Evolutionary conservation across 2,797 vertebrate species (phyloP).

Genomic region (Lagorchestes hirsutus): DNA sequence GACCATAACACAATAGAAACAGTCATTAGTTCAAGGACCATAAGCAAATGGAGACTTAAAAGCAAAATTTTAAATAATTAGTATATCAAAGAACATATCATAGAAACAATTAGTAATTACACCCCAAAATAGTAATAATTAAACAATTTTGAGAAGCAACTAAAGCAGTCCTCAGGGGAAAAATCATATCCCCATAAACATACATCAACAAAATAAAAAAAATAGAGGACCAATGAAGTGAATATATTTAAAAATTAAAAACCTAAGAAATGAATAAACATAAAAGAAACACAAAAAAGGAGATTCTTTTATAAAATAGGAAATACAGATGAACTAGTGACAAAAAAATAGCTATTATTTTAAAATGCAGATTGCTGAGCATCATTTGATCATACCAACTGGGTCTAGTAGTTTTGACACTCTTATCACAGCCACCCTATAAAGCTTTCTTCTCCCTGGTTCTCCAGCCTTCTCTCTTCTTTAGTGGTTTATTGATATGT

Average conservation of each 20-base stretch:
- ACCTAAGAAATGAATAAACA: neutral
- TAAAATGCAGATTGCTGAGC: neutral
- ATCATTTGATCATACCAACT: neutral
- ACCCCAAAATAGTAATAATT: neutral
- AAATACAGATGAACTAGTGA: neutral
- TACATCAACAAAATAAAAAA: neutral
- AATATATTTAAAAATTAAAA: neutral
- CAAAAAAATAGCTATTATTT: neutral
- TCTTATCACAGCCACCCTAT: neutral
- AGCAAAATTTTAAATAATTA: neutral
- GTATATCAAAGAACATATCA: neutral
- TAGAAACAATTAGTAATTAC: neutral
- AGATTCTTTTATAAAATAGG: neutral
- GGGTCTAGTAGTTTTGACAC: neutral
- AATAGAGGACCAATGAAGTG: neutral
- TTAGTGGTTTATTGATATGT: neutral
- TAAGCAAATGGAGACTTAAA: neutral
- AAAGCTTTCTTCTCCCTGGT: neutral
- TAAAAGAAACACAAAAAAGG: neutral
- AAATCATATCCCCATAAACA: neutral
- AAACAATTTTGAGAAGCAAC: neutral
- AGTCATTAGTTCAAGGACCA: neutral
- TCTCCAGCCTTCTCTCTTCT: neutral
- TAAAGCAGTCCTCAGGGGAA: neutral
- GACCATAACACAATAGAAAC: neutral